Conservation (phyloP, 2,113 vertebrate genomes). For the Penelope pileata region DNA sequence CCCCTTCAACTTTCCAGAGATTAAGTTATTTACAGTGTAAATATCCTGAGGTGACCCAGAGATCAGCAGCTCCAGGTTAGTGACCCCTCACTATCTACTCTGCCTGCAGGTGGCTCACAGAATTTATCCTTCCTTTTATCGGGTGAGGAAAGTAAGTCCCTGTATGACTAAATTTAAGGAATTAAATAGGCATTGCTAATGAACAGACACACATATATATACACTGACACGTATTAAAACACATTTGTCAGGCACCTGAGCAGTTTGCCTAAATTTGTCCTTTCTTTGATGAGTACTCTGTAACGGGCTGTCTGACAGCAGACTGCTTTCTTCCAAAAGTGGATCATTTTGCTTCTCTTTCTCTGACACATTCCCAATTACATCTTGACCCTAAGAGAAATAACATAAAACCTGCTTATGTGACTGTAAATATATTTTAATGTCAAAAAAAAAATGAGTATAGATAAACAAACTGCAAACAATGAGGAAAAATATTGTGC, state of each 20-base stretch:
- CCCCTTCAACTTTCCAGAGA: not conserved
- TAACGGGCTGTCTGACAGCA: not conserved
- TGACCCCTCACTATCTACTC: not conserved
- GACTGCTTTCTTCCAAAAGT: not conserved
- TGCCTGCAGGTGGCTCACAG: not conserved
- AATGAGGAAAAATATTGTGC: not conserved
- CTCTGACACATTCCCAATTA: slow-evolving; percentile 24
- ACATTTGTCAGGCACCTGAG: not conserved
- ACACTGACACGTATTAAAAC: not conserved
- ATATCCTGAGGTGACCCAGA: not conserved
- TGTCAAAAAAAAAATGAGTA: not conserved
- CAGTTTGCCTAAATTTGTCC: not conserved
- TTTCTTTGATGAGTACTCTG: not conserved
- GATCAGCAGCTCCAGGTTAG: not conserved
- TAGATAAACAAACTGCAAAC: not conserved
- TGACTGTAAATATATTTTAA: not conserved
- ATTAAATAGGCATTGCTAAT: not conserved
- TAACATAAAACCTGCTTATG: not conserved
- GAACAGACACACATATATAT: not conserved
- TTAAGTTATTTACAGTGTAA: not conserved
- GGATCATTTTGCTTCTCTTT: not conserved
- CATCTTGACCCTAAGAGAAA: slow-evolving; percentile 27
- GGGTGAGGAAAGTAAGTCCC: not conserved
- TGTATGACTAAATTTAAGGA: not conserved
- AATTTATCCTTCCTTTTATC: not conserved